Evolutionary conservation across 2,113 vertebrate species (phyloP).

Genomic region (Lates calcarifer): DNA sequence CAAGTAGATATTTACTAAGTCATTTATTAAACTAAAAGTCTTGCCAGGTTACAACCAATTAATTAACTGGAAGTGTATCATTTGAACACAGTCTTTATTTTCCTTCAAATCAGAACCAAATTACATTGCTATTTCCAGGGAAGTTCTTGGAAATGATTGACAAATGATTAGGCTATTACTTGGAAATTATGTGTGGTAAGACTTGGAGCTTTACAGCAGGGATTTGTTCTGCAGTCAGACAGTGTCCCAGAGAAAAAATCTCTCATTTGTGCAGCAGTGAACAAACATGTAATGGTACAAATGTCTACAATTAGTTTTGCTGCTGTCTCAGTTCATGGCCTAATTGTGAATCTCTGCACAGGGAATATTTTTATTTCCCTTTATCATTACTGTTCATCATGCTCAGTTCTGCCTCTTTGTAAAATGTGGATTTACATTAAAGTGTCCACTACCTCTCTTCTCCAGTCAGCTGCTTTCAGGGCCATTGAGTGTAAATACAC

Average conservation of each 20-base stretch:
- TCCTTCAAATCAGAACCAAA: neutral
- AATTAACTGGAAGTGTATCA: neutral
- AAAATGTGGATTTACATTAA: conserved; percentile 9
- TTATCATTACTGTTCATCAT: neutral
- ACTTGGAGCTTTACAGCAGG: neutral
- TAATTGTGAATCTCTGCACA: conserved; percentile 17
- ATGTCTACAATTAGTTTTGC: conserved; percentile 11
- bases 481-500: neutral
- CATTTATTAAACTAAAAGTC: neutral
- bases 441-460: conserved; percentile 23
- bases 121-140: neutral
- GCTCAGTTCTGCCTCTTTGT: conserved; percentile 5
- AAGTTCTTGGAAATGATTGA: neutral
- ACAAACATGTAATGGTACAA: neutral
- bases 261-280: neutral
- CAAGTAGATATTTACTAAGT: neutral
- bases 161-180: neutral
- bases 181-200: neutral
- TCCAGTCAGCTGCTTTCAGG: conserved; percentile 6
- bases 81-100: neutral
- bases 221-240: neutral
- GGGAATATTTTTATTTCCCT: neutral
- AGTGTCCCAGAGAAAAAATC: neutral
- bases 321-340: neutral
- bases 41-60: neutral